phyloP scores from a whole-genome alignment of 2,888 invertebrate species.

The Keiferia lycopersicella region DNA sequence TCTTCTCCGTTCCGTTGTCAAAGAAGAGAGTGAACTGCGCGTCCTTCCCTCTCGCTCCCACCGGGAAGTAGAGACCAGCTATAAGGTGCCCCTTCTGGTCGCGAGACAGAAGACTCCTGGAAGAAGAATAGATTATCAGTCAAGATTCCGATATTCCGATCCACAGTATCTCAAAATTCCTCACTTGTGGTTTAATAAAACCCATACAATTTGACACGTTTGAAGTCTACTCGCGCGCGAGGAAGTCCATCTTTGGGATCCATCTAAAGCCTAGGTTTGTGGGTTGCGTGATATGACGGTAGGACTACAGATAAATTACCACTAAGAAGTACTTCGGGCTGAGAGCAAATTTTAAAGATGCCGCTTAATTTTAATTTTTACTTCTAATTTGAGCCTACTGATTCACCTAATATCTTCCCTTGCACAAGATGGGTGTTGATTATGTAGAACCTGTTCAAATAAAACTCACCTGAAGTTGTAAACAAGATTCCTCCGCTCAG shows the following conservation, averaged over 20 bases:
- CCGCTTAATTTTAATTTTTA: too few species aligned
- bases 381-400: too few species aligned
- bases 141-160: neutral
- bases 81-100: conserved; percentile 90
- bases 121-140: conserved; percentile 27
- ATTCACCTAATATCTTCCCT: conserved; percentile 86
- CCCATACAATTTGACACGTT: neutral
- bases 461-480: conserved; percentile 85
- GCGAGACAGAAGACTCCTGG: conserved; percentile 88
- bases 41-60: conserved; percentile 79
- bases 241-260: too few species aligned
- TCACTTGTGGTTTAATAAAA: too few species aligned
- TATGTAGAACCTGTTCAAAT: neutral
- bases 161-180: neutral
- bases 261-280: too few species aligned
- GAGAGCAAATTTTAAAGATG: too few species aligned
- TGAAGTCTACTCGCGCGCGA: too few species aligned
- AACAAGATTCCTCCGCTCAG: conserved; percentile 93
- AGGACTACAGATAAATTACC: too few species aligned
- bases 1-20: conserved; percentile 85
- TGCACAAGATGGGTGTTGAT: conserved; percentile 87
- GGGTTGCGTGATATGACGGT: too few species aligned
- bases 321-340: too few species aligned
- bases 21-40: conserved; percentile 89
- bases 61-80: conserved; percentile 86